Evolutionary conservation across 2,113 vertebrate genomes (phyloP), one percentile per base, ranked within the genome.

Genomic region (Chaetodon trifascialis): DNA sequence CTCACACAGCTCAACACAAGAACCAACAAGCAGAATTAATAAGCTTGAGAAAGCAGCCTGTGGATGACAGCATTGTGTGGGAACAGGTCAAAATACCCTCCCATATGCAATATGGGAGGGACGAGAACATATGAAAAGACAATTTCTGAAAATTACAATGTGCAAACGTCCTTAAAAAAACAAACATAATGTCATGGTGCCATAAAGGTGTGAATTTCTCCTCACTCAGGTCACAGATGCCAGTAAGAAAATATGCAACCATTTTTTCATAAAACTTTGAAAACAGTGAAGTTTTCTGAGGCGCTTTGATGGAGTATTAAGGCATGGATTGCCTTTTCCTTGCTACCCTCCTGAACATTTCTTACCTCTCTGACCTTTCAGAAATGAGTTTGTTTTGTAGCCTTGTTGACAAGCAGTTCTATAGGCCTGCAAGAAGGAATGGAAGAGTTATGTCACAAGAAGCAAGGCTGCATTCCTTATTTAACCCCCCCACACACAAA

Each of bases 371-470:
- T 91, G 88, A 91, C 86, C 90, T 89, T 88, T 87, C 44, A 77
- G 79, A 86, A 90, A 90, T 90, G 62, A 89, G 82, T 93, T 91
- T 86, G 73, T 86, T 87, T 87, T 79, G 79, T 71, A 52, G 81
- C 49, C 40, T 81, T 73, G 82, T 85, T 83, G 88, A 92, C 88
- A 87, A 88, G 63, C 71, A 65, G 79, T 88, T 87, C 80, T 85
- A 54, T 70, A 49, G 85, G 55, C 70, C 58, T 59, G 72, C 65
- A 40, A 80, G 19, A 34, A 62, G 71, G 52, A 78, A 78, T 19
- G 14, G 62, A 79, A 52, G 74, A 86, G 88, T 87, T 85, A 77
- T 89, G 82, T 84, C 76, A 83, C 81, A 30, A 55, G 78, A 84
- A 82, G 55, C 78, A 85, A 69, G n/a, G 66, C 74, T 77, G 76